Evolutionary conservation across 2,888 invertebrate genomes (phyloP).

Genomic region (Melolontha melolontha): DNA sequence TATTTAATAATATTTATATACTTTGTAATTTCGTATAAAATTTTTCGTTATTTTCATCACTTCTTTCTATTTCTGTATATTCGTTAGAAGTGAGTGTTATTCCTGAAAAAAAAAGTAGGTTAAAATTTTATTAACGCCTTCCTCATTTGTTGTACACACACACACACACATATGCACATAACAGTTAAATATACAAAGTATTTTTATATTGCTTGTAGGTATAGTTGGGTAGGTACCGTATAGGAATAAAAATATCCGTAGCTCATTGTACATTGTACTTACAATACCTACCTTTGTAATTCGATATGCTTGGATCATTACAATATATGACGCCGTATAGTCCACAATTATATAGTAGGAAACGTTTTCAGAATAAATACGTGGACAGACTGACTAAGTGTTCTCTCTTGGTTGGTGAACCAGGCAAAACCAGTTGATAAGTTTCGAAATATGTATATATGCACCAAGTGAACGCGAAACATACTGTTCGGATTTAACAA

Average conservation of each 20-base stretch:
- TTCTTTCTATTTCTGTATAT: neutral
- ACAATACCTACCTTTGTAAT: conserved; percentile 10
- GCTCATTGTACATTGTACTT: too few relatives aligned
- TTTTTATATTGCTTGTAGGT: too few relatives aligned
- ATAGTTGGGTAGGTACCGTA: too few relatives aligned
- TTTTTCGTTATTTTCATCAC: too few relatives aligned
- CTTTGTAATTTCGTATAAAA: too few relatives aligned
- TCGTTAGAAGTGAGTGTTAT: neutral
- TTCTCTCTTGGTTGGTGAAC: neutral
- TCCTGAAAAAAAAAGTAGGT: neutral
- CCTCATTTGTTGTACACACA: conserved; percentile 3
- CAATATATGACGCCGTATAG: conserved; percentile 32
- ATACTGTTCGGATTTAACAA: conserved; percentile 10
- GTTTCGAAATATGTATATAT: conserved; percentile 5
- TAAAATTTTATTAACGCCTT: conserved; percentile 5
- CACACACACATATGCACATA: neutral
- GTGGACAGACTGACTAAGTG: conserved; percentile 22
- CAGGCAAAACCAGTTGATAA: conserved; percentile 2
- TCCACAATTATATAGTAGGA: conserved; percentile 25
- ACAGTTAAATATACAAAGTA: too few relatives aligned
- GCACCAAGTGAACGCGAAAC: neutral
- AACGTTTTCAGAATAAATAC: conserved; percentile 35
- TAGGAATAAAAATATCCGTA: too few relatives aligned
- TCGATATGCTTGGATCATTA: conserved; percentile 31
- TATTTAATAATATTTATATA: too few relatives aligned